A percentile compares a stretch with the other conserved stretches of the same genome.
These are phyloP conservation scores for Allolobophora icterica DNA, from an alignment of 2,888 invertebrate species.

Conservation along the genomic window DNA sequence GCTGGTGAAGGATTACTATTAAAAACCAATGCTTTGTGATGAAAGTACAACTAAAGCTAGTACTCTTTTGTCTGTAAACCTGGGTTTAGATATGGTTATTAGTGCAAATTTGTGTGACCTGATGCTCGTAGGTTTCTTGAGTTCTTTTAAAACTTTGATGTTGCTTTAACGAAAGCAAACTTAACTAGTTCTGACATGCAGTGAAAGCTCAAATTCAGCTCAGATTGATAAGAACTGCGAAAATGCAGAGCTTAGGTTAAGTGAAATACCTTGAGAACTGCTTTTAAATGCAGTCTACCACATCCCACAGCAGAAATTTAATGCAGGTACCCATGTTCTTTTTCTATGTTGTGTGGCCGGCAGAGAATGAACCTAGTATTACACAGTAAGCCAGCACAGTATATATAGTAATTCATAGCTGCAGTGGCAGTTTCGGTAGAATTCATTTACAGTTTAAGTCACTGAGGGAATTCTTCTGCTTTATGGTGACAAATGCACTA, in stretches of 20 bases:
- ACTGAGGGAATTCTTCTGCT: too few species aligned
- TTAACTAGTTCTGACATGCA: not conserved
- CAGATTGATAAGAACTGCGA: not conserved
- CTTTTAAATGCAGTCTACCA: not conserved
- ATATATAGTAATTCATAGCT: too few species aligned
- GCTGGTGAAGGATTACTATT: not conserved
- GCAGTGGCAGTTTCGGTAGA: too few species aligned
- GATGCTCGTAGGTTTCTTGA: not conserved
- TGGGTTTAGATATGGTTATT: not conserved
- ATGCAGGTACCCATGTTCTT: not conserved
- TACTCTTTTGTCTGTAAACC: not conserved
- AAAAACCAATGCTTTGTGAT: not conserved
- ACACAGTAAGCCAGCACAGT: not conserved
- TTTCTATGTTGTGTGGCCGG: not conserved
- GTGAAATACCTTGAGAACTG: not conserved
- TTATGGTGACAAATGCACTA: too few species aligned
- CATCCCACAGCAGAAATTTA: not conserved
- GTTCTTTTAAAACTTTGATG: not conserved
- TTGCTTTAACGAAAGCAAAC: not conserved
- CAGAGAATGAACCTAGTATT: not conserved
- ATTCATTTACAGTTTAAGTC: too few species aligned
- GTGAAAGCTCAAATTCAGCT: too few species aligned
- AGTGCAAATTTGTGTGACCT: not conserved
- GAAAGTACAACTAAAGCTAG: not conserved
- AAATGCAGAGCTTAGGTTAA: not conserved